These are phyloP conservation scores for Ancistrus triradiatus DNA, from an alignment of 2,113 vertebrate genomes.

Conservation along the genomic window DNA sequence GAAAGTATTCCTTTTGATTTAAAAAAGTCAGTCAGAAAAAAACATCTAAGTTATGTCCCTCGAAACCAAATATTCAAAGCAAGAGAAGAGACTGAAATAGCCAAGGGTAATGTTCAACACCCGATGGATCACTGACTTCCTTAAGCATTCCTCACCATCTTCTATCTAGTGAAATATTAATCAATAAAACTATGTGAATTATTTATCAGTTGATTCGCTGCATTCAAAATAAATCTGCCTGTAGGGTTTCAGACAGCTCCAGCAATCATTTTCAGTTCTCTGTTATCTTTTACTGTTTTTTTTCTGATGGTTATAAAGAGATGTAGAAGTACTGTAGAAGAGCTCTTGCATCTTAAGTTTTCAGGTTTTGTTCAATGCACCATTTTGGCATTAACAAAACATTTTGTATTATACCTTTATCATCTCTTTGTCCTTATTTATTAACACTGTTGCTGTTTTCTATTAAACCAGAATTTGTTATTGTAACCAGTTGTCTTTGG, in stretches of 20 bases:
- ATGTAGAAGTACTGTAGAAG: neutral
- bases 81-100: slow-evolving; percentile 38
- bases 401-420: too few species aligned
- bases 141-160: slow-evolving; percentile 36
- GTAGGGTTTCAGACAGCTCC: neutral
- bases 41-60: neutral
- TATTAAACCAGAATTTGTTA: too few species aligned
- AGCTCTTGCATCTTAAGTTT: neutral
- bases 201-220: slow-evolving; percentile 50
- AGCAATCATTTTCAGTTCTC: slow-evolving; percentile 7
- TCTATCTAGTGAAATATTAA: slow-evolving; percentile 50
- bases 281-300: neutral
- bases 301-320: neutral
- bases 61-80: slow-evolving; percentile 1
- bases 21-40: slow-evolving; percentile 3
- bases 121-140: slow-evolving; percentile 41
- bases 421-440: too few species aligned
- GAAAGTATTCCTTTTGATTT: too few species aligned
- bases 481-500: too few species aligned
- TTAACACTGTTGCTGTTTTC: too few species aligned
- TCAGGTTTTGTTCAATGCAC: too few species aligned
- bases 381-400: too few species aligned
- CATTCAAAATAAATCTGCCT: slow-evolving; percentile 33
- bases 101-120: slow-evolving; percentile 48
- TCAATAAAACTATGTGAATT: slow-evolving; percentile 57